Base-by-base conservation (phyloP, 2,797 vertebrate species). In the Pyrocephalus nanus region DNA sequence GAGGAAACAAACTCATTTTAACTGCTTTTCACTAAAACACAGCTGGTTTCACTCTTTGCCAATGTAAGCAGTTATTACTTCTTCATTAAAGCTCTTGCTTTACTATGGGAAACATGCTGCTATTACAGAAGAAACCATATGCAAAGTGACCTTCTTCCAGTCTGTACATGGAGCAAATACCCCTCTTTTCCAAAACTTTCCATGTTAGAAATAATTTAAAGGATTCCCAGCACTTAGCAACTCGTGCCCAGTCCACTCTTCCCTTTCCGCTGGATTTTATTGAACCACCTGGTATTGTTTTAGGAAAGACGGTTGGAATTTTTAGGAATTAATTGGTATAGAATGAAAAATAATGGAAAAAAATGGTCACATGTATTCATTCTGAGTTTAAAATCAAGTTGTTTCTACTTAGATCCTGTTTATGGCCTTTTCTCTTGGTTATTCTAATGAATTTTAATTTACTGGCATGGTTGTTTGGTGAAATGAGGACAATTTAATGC, bases 81-180 rank as follows among this genome's bases (percentile, higher is more conserved):
- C 90, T 95, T 92, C 80, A 79, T 92, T 88, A 95, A 93, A 88
- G 11, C 18, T 87, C 82, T 70, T 53, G 13, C 21, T 95, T 80
- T 50, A 29, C 36, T 81, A 8, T 38, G 75, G 40, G 84, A 93
- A 95, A 48, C n/a, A 25, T 4, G 4, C 32, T 77, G n/a, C 30
- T 70, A 8, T 84, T 94, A 55, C 13, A 45, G 73, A 78, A 51
- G 54, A 84, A 90, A 75, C 14, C 40, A 34, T 38, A 81, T 8
- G 36, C 47, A 53, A 45, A 84, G 47, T 76, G 80, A 95, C 62
- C 53, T 73, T 86, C 86, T 79, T 94, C 65, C 47, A 69, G 16
- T 29, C 58, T 48, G 6, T 34, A 15, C 5, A 1, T 4, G 5
- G 30, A 75, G 8, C 6, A 1, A 53, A 43, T 38, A 54, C 4